Percentiles rank a stretch among this genome's conserved stretches.
Evolutionary conservation across 2,113 vertebrate genomes (phyloP).

Genomic region (Amia ocellicauda): DNA sequence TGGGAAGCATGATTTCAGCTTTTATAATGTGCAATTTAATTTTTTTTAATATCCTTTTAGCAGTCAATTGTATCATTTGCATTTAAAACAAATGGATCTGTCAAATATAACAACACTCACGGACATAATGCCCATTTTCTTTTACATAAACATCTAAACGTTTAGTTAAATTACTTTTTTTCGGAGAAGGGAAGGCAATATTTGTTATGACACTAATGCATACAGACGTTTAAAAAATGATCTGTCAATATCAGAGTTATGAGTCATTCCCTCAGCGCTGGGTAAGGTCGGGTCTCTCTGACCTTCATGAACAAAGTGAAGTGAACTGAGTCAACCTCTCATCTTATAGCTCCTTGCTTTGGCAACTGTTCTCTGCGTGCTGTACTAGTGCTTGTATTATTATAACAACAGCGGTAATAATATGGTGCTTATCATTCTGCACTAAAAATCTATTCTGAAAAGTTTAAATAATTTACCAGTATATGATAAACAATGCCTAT

Average conservation of each 20-base stretch:
- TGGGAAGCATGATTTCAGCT: conserved; percentile 5
- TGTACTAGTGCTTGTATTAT: too few species aligned
- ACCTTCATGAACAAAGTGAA: conserved; percentile 11
- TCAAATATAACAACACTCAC: not conserved
- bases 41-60: not conserved
- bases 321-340: not conserved
- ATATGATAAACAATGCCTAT: too few species aligned
- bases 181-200: conserved; percentile 1
- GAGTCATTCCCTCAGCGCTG: not conserved
- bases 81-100: not conserved
- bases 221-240: conserved; percentile 23
- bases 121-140: not conserved
- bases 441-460: too few species aligned
- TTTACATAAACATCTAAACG: conserved; percentile 7
- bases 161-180: not conserved
- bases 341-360: too few species aligned
- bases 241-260: not conserved
- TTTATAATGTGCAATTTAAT: conserved; percentile 10
- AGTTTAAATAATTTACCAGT: too few species aligned
- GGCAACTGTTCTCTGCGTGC: too few species aligned
- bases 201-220: conserved; percentile 18
- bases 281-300: not conserved
- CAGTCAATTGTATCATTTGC: not conserved
- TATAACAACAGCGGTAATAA: too few species aligned
- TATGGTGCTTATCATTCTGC: too few species aligned